Evolutionary conservation across 2,888 invertebrate genomes (phyloP).

Genomic region (Ptilodon capucinus): DNA sequence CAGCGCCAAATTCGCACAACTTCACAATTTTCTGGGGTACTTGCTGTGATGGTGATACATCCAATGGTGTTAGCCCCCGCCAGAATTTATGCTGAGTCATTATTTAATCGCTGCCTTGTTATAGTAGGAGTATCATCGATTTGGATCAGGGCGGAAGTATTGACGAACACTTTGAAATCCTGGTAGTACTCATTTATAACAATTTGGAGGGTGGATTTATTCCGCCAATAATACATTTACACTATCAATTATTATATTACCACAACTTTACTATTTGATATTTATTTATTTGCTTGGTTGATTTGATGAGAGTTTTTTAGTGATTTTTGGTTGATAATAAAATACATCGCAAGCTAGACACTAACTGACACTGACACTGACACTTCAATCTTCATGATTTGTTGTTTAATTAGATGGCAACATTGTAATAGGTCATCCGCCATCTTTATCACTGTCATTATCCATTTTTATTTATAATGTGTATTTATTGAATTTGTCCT

Average conservation of each 20-base stretch:
- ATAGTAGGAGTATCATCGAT: constrained; percentile 45
- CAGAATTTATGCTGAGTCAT: constrained; percentile 79
- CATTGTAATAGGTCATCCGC: too few relatives aligned
- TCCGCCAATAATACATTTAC: constrained; percentile 27
- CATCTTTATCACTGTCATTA: too few relatives aligned
- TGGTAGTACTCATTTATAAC: constrained; percentile 14
- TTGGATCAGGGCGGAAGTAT: constrained; percentile 36
- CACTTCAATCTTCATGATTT: too few relatives aligned
- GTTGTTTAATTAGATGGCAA: too few relatives aligned
- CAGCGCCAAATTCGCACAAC: constrained; percentile 61
- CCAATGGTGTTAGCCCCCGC: constrained; percentile 67
- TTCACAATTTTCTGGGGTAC: constrained; percentile 76
- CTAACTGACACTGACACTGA: background rate
- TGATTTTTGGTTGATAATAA: background rate
- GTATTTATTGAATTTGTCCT: too few relatives aligned
- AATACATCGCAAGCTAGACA: background rate
- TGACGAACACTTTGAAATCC: constrained; percentile 24
- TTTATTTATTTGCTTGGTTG: constrained; percentile 23
- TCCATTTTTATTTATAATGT: too few relatives aligned
- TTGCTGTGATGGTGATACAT: constrained; percentile 56
- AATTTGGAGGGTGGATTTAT: constrained; percentile 6
- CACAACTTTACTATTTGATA: too few relatives aligned
- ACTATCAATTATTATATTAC: constrained; percentile 11
- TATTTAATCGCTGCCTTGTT: constrained; percentile 51
- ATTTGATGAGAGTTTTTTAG: constrained; percentile 16